phyloP scores from a whole-genome alignment of 1,140 invertebrate species.

The Atopsyche davidsoni region DNA sequence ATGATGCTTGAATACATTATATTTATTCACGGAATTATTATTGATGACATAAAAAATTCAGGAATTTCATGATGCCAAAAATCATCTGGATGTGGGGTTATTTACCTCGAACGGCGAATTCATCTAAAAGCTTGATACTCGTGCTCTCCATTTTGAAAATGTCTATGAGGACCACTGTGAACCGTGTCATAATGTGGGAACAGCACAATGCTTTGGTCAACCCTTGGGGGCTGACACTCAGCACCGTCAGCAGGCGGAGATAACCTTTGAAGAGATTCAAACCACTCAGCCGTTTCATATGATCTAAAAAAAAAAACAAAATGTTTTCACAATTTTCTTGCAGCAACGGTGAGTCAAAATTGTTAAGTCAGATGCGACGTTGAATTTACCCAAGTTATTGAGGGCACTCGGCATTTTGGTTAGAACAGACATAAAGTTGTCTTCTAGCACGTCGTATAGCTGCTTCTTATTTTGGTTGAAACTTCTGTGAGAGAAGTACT shows the following conservation, averaged over 20 bases:
- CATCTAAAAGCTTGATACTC: conserved; percentile 49
- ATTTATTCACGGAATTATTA: no score
- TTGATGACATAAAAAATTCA: no score
- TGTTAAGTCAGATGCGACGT: not conserved
- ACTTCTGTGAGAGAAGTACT: conserved; percentile 38
- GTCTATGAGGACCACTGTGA: conserved; percentile 50
- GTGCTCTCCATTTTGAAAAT: conserved; percentile 49
- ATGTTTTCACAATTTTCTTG: conserved; percentile 9
- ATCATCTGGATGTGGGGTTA: not conserved
- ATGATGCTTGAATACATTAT: no score
- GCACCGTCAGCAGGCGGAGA: conserved; percentile 44
- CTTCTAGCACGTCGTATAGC: conserved; percentile 50
- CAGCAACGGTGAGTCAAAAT: not conserved
- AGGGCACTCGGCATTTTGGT: conserved; percentile 53
- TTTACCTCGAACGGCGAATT: conserved; percentile 48
- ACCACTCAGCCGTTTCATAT: conserved; percentile 46
- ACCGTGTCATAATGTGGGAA: conserved; percentile 43
- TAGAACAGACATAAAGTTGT: conserved; percentile 51
- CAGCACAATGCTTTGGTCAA: conserved; percentile 49
- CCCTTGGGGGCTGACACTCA: conserved; percentile 38
- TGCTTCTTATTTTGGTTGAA: conserved; percentile 34
- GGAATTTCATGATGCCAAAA: conserved; percentile 11
- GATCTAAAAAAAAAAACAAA: conserved; percentile 42
- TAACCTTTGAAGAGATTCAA: conserved; percentile 57
- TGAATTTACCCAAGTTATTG: conserved; percentile 53